A percentile compares a stretch with the other conserved stretches of the same genome.
phyloP scores from a whole-genome alignment of 2,797 vertebrate species.

The Enteromius anoplus region DNA sequence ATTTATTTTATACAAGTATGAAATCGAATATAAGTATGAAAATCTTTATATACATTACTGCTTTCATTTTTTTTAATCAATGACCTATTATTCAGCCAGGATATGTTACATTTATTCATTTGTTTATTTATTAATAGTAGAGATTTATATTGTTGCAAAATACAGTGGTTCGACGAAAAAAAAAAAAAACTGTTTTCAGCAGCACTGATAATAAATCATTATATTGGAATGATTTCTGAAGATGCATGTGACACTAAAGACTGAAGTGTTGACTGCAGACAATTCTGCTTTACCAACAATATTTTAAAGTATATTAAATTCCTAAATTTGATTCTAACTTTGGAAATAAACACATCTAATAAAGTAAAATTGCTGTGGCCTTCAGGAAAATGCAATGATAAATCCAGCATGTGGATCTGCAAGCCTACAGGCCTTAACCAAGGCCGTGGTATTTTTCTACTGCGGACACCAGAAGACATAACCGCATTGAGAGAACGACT shows the following conservation, averaged over 20 bases:
- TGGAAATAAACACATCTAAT: not conserved
- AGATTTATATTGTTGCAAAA: not conserved
- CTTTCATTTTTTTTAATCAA: not conserved
- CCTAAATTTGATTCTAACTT: not conserved
- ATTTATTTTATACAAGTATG: not conserved
- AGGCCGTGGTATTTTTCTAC: slow-evolving; percentile 88
- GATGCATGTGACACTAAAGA: not conserved
- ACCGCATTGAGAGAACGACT: slow-evolving; percentile 74
- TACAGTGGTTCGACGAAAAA: not conserved
- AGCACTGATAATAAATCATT: not conserved
- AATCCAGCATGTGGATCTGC: slow-evolving; percentile 86
- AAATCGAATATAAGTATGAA: not conserved
- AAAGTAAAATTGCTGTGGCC: slow-evolving; percentile 3
- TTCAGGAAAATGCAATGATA: slow-evolving; percentile 61
- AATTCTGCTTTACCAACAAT: not conserved
- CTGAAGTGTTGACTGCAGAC: not conserved
- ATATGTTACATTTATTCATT: not conserved
- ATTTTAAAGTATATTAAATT: not conserved
- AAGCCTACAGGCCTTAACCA: slow-evolving; percentile 88
- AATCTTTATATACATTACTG: not conserved
- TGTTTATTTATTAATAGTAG: too few relatives aligned
- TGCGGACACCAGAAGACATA: slow-evolving; percentile 77
- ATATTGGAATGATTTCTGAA: not conserved
- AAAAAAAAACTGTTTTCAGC: too few relatives aligned
- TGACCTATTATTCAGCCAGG: not conserved